phyloP scores from a whole-genome alignment of 2,888 invertebrate species.

The Lochmaea crataegi region DNA sequence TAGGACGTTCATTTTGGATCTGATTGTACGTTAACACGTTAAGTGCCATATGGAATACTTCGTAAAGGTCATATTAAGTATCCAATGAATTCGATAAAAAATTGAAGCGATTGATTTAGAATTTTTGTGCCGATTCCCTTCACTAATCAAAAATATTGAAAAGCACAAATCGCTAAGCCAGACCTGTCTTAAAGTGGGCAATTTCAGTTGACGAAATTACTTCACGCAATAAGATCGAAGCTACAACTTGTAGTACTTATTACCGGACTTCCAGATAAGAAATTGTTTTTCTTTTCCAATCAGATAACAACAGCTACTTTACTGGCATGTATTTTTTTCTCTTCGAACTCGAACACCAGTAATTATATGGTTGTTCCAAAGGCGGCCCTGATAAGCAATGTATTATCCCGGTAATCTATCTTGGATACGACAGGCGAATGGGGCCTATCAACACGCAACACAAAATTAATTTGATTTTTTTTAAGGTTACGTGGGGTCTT shows the following conservation, averaged over 20 bases:
- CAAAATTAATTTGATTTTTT: constrained; percentile 41
- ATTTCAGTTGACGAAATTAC: constrained; percentile 45
- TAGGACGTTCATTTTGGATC: too few species aligned
- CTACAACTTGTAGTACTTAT: constrained; percentile 39
- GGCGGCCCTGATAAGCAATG: constrained; percentile 48
- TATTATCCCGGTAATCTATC: constrained; percentile 52
- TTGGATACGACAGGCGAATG: constrained; percentile 50
- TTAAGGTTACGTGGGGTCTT: constrained; percentile 32
- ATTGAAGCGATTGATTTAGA: too few species aligned
- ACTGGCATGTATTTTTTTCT: constrained; percentile 39
- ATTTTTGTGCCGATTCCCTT: too few species aligned
- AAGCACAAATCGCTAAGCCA: background rate
- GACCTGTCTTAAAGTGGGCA: constrained; percentile 25
- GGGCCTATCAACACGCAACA: constrained; percentile 53
- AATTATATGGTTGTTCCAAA: constrained; percentile 46
- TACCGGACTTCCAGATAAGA: constrained; percentile 42
- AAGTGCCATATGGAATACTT: too few species aligned
- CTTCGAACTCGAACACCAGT: constrained; percentile 36
- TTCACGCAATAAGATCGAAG: constrained; percentile 42
- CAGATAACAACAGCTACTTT: constrained; percentile 45
- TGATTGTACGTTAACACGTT: too few species aligned
- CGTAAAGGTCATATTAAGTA: too few species aligned
- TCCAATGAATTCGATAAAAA: too few species aligned
- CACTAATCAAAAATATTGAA: background rate
- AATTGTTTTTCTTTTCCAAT: constrained; percentile 46